These are phyloP conservation scores for Rhipidura dahli DNA, from an alignment of 2,113 vertebrate species.

Conservation along the genomic window DNA sequence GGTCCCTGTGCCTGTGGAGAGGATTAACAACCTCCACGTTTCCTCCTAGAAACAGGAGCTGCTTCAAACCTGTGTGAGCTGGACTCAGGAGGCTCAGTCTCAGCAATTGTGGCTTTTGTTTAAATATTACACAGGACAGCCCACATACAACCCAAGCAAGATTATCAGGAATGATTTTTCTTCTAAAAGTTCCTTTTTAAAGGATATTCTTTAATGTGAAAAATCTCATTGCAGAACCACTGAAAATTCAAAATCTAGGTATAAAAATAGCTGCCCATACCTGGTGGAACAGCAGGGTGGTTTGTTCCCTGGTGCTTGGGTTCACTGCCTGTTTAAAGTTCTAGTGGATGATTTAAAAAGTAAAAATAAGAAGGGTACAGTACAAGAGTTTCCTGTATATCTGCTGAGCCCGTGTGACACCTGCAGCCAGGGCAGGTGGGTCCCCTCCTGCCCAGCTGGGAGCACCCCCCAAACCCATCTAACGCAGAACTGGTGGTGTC, in stretches of 20 bases:
- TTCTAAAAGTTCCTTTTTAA: background rate
- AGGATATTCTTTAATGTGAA: background rate
- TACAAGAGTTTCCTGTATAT: background rate
- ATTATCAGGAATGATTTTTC: background rate
- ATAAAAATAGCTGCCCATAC: background rate
- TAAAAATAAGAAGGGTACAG: background rate
- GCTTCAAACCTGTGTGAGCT: rapidly evolving
- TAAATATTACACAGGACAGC: background rate
- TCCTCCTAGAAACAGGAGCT: background rate
- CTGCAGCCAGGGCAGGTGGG: background rate
- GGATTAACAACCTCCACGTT: background rate
- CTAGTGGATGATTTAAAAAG: background rate
- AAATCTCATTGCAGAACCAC: background rate
- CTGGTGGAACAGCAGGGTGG: background rate
- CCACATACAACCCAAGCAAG: background rate
- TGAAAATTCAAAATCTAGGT: background rate
- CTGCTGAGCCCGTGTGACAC: rapidly evolving
- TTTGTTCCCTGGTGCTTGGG: background rate
- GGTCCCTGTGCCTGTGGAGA: background rate
- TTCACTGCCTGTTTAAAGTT: background rate
- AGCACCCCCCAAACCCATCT: background rate
- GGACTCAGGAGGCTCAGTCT: background rate
- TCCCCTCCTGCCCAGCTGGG: background rate
- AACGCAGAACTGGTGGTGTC: background rate
- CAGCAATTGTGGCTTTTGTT: background rate